Evolutionary conservation across 1,140 invertebrate species (phyloP), one percentile per base, ranked within the genome.

Genomic region (Pseudobourletiella spinata): DNA sequence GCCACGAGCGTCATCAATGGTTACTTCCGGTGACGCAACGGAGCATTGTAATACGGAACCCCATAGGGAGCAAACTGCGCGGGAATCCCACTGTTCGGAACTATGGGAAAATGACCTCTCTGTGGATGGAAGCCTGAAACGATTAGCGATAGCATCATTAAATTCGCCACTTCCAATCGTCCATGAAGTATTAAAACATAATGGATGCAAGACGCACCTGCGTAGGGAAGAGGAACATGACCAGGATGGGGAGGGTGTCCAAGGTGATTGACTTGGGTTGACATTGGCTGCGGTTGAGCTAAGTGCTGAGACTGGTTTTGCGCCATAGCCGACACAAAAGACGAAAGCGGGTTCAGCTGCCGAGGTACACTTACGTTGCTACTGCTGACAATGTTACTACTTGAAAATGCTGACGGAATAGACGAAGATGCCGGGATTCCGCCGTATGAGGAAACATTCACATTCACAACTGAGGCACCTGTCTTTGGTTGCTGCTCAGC

Each of bases 401-500:
- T n/a, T n/a, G 32, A n/a, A 39, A 39, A 39, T 39, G 32, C 32
- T 8, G 32, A 39, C n/a, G 32, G 32, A 39, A 11, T 39, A 39
- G 32, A 8, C 32, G n/a, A 11, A 39, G 32, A n/a, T 39, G 8
- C 8, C 8, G 32, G 32, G n/a, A 39, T 8, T 11, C 32, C 32
- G 8, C 32, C 32, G 32, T 11, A 39, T 11, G 43, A 26, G 2
- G 56, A n/a, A 18, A 42, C 32, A 6, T 43, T 44, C 2, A 26
- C 20, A 18, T 51, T 26, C 24, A 51, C 24, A 51, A 25, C 3
- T 6, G 25, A 51, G 22, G 48, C 22, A 51, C 44, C 48, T 24
- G 56, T 6, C 20, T 59, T 62, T 25, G 46, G 25, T 54, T 61
- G 52, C 35, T 57, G 59, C 22, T 93, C 90, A 22, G 88, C 89